Evolutionary conservation across 2,113 vertebrate genomes (phyloP).

Genomic region (Petroica traversi): DNA sequence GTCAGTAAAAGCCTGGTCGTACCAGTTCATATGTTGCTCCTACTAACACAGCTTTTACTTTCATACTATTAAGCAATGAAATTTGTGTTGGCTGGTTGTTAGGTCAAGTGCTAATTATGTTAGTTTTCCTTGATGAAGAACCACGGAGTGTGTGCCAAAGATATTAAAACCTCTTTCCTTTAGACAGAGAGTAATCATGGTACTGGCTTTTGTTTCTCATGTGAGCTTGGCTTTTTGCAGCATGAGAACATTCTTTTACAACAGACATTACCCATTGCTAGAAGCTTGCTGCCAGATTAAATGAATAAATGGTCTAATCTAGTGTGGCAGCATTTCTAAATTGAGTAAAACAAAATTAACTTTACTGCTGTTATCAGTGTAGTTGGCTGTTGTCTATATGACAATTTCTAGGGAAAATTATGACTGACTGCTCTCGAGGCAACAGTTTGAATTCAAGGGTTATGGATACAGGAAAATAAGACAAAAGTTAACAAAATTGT

Average conservation of each 20-base stretch:
- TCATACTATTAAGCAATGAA: neutral
- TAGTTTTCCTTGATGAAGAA: neutral
- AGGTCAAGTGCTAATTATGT: neutral
- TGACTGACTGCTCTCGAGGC: neutral
- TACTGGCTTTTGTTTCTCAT: neutral
- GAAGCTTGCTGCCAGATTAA: neutral
- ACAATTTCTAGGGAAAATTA: neutral
- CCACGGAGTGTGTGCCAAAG: neutral
- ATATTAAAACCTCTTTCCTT: neutral
- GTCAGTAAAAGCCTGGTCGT: neutral
- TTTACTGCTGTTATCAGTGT: neutral
- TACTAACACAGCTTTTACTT: neutral
- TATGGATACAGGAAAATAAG: neutral
- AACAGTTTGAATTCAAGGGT: neutral
- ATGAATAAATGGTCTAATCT: neutral
- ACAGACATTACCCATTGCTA: neutral
- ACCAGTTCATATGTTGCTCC: neutral
- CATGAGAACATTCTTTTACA: neutral
- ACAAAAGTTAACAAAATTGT: neutral
- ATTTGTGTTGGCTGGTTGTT: neutral
- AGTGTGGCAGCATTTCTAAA: slow-evolving; percentile 1
- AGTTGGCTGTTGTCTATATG: neutral
- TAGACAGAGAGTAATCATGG: neutral
- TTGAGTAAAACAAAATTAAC: slow-evolving; percentile 8
- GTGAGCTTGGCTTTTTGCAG: neutral